Conservation (phyloP, 2,888 invertebrate genomes). For the Orthosia gracilis region DNA sequence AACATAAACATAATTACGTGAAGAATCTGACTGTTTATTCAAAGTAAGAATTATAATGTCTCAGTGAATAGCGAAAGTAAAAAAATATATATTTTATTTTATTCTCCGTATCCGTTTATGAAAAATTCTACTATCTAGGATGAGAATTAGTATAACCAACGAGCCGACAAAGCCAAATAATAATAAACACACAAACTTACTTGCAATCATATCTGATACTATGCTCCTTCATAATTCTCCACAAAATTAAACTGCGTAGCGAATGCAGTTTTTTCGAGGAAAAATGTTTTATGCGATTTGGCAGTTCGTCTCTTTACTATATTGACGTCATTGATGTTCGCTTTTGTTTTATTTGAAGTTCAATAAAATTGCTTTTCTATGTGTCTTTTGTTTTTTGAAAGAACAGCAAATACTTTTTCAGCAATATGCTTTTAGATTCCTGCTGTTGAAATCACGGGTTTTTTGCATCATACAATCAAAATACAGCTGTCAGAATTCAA, state of each 20-base stretch:
- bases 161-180: background rate
- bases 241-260: constrained; percentile 6
- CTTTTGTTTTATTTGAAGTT: constrained; percentile 20
- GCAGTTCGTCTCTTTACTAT: background rate
- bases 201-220: constrained; percentile 27
- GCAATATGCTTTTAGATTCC: constrained; percentile 14
- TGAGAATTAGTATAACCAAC: background rate
- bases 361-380: constrained; percentile 30
- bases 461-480: constrained; percentile 8
- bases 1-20: too few relatives aligned
- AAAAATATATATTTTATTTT: too few relatives aligned
- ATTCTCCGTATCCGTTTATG: too few relatives aligned
- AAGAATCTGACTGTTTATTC: too few relatives aligned
- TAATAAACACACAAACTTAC: constrained; percentile 23
- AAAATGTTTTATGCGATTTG: constrained; percentile 22
- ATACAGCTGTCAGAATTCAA: background rate
- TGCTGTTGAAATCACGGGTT: constrained; percentile 8
- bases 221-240: constrained; percentile 26
- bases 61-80: too few relatives aligned
- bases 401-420: constrained; percentile 7
- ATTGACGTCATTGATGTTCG: constrained; percentile 33
- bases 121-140: background rate
- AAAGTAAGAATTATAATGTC: too few relatives aligned
- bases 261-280: constrained; percentile 18
- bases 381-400: constrained; percentile 21